These are phyloP conservation scores for Parauchenoglanis ngamensis DNA, from an alignment of 2,797 vertebrate species.

Conservation along the genomic window DNA sequence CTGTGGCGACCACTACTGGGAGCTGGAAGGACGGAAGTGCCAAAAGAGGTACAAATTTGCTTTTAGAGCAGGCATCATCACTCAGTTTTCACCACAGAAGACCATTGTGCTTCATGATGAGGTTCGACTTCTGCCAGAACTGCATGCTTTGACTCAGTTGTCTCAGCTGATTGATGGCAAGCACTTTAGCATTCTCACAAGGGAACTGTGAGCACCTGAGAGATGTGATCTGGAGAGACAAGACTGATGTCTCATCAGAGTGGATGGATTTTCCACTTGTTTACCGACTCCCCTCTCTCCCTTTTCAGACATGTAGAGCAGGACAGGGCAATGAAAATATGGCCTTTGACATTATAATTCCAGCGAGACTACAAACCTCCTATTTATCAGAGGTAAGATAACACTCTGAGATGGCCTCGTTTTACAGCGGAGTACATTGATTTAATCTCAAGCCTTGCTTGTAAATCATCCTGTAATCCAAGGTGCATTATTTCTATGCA, in stretches of 20 bases:
- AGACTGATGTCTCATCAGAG: slow-evolving; percentile 57
- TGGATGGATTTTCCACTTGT: slow-evolving; percentile 57
- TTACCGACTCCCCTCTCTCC: not conserved
- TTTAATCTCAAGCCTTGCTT: slow-evolving; percentile 68
- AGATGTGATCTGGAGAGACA: slow-evolving; percentile 54
- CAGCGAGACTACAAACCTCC: slow-evolving; percentile 59
- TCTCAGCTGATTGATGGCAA: slow-evolving; percentile 66
- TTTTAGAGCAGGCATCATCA: slow-evolving; percentile 38
- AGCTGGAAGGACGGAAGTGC: too few relatives aligned
- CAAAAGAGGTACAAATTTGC: slow-evolving; percentile 7
- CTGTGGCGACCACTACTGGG: too few relatives aligned
- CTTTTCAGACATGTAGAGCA: slow-evolving; percentile 26
- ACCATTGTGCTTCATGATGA: slow-evolving; percentile 36
- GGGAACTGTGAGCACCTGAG: slow-evolving; percentile 50
- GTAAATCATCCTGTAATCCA: slow-evolving; percentile 74
- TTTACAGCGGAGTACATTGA: slow-evolving; percentile 66
- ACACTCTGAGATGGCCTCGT: slow-evolving; percentile 61
- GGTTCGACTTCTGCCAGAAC: slow-evolving; percentile 44
- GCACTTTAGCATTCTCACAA: slow-evolving; percentile 61
- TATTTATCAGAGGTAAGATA: slow-evolving; percentile 67
- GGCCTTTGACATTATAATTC: slow-evolving; percentile 58
- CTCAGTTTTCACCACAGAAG: slow-evolving; percentile 26
- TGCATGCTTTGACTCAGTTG: slow-evolving; percentile 61
- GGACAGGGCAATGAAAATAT: slow-evolving; percentile 47
- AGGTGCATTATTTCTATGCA: slow-evolving; percentile 67